These are phyloP conservation scores for Spicauda simplicius DNA, from an alignment of 2,888 invertebrate genomes.

Conservation along the genomic window DNA sequence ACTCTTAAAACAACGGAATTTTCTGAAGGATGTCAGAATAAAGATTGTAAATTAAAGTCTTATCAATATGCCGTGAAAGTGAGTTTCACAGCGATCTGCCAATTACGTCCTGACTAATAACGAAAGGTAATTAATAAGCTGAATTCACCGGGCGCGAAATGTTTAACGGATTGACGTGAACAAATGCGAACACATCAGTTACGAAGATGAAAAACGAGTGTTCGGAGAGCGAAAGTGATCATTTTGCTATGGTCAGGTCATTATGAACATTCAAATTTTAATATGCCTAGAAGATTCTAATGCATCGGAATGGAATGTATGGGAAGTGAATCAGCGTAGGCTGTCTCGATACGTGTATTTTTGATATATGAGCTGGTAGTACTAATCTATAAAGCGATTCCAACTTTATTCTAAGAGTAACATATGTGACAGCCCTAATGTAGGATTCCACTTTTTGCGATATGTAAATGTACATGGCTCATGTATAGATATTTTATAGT, in stretches of 20 bases:
- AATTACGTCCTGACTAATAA: conserved; percentile 42
- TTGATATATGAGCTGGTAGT: not conserved
- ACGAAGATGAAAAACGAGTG: conserved; percentile 47
- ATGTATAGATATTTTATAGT: too few species aligned
- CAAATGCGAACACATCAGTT: conserved; percentile 64
- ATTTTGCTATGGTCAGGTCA: conserved; percentile 31
- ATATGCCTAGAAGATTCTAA: conserved; percentile 14
- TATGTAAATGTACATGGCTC: too few species aligned
- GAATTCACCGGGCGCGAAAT: conserved; percentile 48
- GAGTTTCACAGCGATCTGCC: conserved; percentile 53
- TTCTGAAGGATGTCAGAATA: not conserved
- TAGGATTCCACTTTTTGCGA: too few species aligned
- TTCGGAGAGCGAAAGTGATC: conserved; percentile 37
- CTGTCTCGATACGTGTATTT: too few species aligned
- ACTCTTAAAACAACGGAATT: not conserved
- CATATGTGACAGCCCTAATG: too few species aligned
- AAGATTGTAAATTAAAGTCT: conserved; percentile 25
- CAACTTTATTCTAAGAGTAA: too few species aligned
- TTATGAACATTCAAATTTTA: conserved; percentile 29
- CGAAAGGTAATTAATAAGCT: conserved; percentile 36
- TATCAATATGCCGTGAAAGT: conserved; percentile 33
- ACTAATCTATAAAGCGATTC: not conserved
- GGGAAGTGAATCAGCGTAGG: not conserved
- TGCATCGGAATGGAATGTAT: conserved; percentile 1
- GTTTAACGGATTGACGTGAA: conserved; percentile 59